These are phyloP conservation scores for Epirrhoe alternata DNA, from an alignment of 2,888 invertebrate genomes.

Conservation along the genomic window DNA sequence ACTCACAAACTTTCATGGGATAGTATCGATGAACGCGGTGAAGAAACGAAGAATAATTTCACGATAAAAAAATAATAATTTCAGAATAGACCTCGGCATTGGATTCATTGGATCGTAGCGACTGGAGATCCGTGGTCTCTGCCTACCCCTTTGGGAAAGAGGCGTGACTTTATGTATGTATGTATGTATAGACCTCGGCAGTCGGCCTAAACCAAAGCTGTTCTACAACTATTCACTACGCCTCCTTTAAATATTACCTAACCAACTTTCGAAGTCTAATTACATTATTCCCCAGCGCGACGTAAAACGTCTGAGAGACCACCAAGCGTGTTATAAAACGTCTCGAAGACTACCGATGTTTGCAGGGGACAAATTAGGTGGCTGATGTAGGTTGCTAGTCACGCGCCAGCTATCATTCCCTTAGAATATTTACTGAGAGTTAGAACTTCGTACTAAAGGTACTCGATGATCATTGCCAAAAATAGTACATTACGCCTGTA, in stretches of 20 bases:
- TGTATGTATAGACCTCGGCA: no score
- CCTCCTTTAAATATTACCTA: conserved; percentile 17
- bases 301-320: conserved; percentile 34
- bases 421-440: conserved; percentile 62
- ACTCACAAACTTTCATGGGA: no score
- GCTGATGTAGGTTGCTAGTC: conserved; percentile 58
- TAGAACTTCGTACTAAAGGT: conserved; percentile 49
- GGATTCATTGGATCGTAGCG: no score
- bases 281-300: conserved; percentile 22
- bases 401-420: conserved; percentile 64
- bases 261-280: conserved; percentile 34
- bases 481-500: no score
- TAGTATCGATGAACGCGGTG: no score
- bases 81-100: no score
- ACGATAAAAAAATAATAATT: no score
- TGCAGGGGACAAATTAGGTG: conserved; percentile 68
- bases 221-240: conserved; percentile 1
- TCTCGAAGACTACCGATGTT: conserved; percentile 44
- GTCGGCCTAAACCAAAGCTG: background rate
- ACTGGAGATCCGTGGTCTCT: no score
- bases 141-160: no score
- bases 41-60: no score
- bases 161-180: no score
- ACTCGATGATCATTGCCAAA: conserved; percentile 39
- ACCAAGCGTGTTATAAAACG: conserved; percentile 46